phyloP scores from a whole-genome alignment of 1,140 invertebrate species.

The Oryzaephilus surinamensis region DNA sequence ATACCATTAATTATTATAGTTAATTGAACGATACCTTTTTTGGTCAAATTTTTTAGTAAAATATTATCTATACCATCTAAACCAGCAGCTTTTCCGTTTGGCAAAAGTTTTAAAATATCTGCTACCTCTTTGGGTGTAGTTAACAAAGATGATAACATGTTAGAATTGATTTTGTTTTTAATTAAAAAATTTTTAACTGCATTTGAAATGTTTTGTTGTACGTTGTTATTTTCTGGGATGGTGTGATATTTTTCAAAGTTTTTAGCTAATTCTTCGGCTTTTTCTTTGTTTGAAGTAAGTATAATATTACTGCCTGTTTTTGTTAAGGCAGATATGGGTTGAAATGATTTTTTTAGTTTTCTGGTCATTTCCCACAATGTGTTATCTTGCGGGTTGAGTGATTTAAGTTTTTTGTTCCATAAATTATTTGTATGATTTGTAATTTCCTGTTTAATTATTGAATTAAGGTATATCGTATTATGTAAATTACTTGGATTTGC shows the following conservation, averaged over 20 bases:
- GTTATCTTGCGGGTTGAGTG: background rate
- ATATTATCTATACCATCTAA: background rate
- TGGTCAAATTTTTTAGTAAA: background rate
- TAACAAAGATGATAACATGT: background rate
- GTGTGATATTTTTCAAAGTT: background rate
- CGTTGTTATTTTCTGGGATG: background rate
- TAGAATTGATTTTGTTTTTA: background rate
- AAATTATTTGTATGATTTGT: background rate
- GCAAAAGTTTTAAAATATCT: slow-evolving; percentile 2
- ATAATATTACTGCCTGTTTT: background rate
- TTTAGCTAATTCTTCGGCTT: background rate
- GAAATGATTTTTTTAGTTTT: background rate
- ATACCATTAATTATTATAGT: slow-evolving; percentile 2
- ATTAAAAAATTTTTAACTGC: background rate
- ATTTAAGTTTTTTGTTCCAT: background rate
- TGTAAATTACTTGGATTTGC: background rate
- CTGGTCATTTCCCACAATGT: background rate
- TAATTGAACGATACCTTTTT: background rate
- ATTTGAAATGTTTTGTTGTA: background rate
- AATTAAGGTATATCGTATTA: background rate
- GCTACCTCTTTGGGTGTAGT: background rate
- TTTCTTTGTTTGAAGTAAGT: background rate
- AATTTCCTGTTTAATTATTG: background rate
- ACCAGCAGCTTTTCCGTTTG: slow-evolving; percentile 2
- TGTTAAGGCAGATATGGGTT: background rate